A percentile compares a stretch with the other conserved stretches of the same genome.
Evolutionary conservation across 1,140 invertebrate species (phyloP).

Genomic region (Tetranychus cinnabarinus): DNA sequence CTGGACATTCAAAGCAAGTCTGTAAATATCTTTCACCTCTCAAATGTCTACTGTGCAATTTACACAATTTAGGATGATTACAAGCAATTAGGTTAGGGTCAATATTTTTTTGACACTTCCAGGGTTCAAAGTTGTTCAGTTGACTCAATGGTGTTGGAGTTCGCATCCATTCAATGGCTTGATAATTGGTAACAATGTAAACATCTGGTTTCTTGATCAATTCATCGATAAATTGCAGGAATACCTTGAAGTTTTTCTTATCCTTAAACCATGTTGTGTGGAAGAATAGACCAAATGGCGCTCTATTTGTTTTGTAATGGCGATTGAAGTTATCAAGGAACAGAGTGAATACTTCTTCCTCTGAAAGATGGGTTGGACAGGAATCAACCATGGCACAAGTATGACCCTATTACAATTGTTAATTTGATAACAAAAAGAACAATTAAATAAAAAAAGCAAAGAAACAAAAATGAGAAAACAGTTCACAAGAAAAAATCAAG

Average conservation of each 20-base stretch:
- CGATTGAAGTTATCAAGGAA: conserved; percentile 42
- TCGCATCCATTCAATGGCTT: conserved; percentile 90
- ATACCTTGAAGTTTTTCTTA: conserved; percentile 71
- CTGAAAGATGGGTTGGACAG: conserved; percentile 16
- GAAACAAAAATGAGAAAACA: too few species aligned
- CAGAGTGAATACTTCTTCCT: conserved; percentile 20
- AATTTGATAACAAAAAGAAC: conserved; percentile 35
- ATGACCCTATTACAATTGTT: conserved; percentile 58
- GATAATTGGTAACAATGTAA: conserved; percentile 75
- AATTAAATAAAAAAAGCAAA: too few species aligned
- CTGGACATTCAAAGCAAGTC: conserved; percentile 72
- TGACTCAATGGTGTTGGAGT: conserved; percentile 59
- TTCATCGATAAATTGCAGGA: conserved; percentile 81
- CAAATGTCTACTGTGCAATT: conserved; percentile 68
- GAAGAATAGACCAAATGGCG: conserved; percentile 80
- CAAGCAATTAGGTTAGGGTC: conserved; percentile 49
- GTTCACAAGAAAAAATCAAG: too few species aligned
- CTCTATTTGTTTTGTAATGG: conserved; percentile 71
- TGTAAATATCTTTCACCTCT: conserved; percentile 76
- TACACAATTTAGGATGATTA: conserved; percentile 72
- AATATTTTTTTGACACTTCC: conserved; percentile 50
- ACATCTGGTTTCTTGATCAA: conserved; percentile 65
- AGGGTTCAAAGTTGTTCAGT: conserved; percentile 71
- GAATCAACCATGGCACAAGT: conserved; percentile 31
- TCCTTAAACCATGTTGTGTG: conserved; percentile 84